Evolutionary conservation across 2,888 invertebrate species (phyloP), one percentile per base, ranked within the genome.

Genomic region (Mesoligia furuncula): DNA sequence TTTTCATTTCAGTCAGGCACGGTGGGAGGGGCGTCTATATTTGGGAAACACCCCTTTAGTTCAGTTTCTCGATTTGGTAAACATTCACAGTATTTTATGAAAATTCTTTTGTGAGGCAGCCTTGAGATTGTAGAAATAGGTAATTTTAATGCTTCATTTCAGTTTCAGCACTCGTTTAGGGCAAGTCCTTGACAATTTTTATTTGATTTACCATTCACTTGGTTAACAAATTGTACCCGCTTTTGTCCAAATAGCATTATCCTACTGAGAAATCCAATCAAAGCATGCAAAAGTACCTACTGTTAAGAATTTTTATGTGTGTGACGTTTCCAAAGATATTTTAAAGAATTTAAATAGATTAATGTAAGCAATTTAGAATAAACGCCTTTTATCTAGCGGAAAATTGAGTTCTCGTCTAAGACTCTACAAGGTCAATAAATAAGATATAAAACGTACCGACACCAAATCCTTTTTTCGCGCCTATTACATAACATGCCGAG

Each of bases 401-500:
- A 76, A 84, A 87, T 84, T 45, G 20, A 27, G 42, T 48, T 62
- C 20, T n/a, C 13, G 27, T 65, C 71, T 54, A 64, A 76, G 36
- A 73, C 31, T 76, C 51, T 68, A 51, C 73, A 80, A 80, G 68
- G 80, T 70, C 70, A 66, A 75, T 70, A 69, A 76, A 27, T 82
- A 61, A 73, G 76, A 73, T 79, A 73, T 79, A 84, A 88, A 81
- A 81, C 64, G 61, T 78, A 65, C 70, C 31, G 27, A 73, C 57
- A 75, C 31, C 68, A 76, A 65, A 79, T 79, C 39, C 80, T 72
- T 76, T 73, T 69, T 76, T 45, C 36, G 15, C 68, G 70, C 66
- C 68, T 69, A 39, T 88, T 85, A 87, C 68, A 62, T 89, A 85
- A 85, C 42, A 36, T 51, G 36, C 66, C 54, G n/a, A 75, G 70